Conservation (phyloP, 2,113 vertebrate genomes). For the Poeciliopsis prolifica region DNA sequence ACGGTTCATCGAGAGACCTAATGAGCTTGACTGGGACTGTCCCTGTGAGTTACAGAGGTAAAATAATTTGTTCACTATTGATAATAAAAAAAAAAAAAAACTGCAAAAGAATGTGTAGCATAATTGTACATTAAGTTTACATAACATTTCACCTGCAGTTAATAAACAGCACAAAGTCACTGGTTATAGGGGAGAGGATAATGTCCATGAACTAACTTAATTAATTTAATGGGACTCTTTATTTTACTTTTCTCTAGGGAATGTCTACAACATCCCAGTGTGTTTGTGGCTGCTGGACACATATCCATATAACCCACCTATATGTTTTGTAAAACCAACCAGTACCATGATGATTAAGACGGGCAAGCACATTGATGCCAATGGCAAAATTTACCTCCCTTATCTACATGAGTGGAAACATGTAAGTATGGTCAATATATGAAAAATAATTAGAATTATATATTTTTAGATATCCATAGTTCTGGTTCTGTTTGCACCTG, state of each 20-base stretch:
- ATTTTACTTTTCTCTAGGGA: conserved; percentile 80
- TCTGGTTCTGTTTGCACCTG: background rate
- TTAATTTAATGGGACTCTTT: background rate
- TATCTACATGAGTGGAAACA: conserved; percentile 99
- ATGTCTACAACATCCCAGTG: conserved; percentile 96
- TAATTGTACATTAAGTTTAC: background rate
- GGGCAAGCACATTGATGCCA: conserved; percentile 98
- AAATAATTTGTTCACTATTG: background rate
- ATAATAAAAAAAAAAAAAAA: background rate
- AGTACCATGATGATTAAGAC: conserved; percentile 99
- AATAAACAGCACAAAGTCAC: too few species aligned
- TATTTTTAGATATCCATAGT: background rate
- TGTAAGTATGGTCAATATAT: conserved; percentile 71
- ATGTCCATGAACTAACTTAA: background rate
- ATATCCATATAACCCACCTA: conserved; percentile 97
- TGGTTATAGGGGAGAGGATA: background rate
- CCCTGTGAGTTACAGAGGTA: conserved; percentile 96
- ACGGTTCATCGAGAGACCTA: conserved; percentile 92
- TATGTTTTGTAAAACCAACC: conserved; percentile 99
- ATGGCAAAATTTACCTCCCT: conserved; percentile 97
- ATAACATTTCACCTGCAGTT: too few species aligned
- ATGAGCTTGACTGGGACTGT: conserved; percentile 97
- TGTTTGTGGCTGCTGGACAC: conserved; percentile 97
- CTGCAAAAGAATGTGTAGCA: background rate
- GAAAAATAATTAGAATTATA: background rate